phyloP scores from a whole-genome alignment of 2,888 invertebrate species.

The Phrixothrix hirtus region DNA sequence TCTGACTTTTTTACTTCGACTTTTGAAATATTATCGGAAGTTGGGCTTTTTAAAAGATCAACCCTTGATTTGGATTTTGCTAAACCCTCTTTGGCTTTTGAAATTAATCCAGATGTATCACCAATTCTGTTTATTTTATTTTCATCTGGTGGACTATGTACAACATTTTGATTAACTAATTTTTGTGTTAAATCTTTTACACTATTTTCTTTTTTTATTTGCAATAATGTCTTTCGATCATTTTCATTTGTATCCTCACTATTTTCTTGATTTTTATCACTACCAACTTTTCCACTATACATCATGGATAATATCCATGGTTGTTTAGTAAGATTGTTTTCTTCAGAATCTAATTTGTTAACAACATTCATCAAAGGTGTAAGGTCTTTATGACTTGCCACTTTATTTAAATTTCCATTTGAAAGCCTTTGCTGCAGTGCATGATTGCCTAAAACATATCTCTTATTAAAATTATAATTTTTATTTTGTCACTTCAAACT shows the following conservation, averaged over 20 bases:
- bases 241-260: conserved; percentile 58
- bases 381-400: conserved; percentile 58
- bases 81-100: conserved; percentile 89
- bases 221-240: conserved; percentile 63
- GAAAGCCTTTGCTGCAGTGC: conserved; percentile 64
- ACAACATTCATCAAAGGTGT: conserved; percentile 61
- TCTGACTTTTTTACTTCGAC: conserved; percentile 82
- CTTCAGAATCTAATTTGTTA: conserved; percentile 61
- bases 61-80: conserved; percentile 84
- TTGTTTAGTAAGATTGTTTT: conserved; percentile 51
- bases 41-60: conserved; percentile 74
- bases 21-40: conserved; percentile 65
- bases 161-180: conserved; percentile 70
- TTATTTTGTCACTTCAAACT: not conserved
- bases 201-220: conserved; percentile 80
- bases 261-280: conserved; percentile 63
- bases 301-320: conserved; percentile 52
- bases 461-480: not conserved
- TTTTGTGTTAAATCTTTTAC: conserved; percentile 89
- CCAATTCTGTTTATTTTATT: conserved; percentile 68
- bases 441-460: conserved; percentile 58
- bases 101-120: conserved; percentile 87
- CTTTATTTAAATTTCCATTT: conserved; percentile 60
- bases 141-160: conserved; percentile 62
- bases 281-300: conserved; percentile 47